Evolutionary conservation across 2,888 invertebrate species (phyloP).

Genomic region (Metalampra italica): DNA sequence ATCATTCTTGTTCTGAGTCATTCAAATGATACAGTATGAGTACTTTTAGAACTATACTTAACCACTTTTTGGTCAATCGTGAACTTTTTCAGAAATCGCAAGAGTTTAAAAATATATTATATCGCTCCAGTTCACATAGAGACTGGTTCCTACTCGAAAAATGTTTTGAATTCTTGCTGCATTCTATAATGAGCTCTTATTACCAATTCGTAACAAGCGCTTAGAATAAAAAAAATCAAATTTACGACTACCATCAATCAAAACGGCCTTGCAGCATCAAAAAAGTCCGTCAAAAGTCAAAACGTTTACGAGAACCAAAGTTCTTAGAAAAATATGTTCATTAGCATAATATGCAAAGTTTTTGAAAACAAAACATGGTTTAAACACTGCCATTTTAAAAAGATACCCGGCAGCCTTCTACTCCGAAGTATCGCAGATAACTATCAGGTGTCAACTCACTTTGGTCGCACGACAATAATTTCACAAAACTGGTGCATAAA

Average conservation of each 20-base stretch:
- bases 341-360: constrained; percentile 37
- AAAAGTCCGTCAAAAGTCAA: constrained; percentile 24
- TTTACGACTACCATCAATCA: constrained; percentile 11
- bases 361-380: constrained; percentile 11
- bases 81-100: too few relatives aligned
- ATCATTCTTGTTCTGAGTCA: too few relatives aligned
- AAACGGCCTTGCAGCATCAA: constrained; percentile 13
- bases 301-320: constrained; percentile 25
- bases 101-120: too few relatives aligned
- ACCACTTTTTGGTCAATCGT: too few relatives aligned
- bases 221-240: not conserved
- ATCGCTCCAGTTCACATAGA: too few relatives aligned
- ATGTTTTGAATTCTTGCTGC: too few relatives aligned
- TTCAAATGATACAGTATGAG: too few relatives aligned
- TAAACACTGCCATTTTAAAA: not conserved
- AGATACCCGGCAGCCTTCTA: not conserved
- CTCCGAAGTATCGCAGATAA: not conserved
- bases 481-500: constrained; percentile 66
- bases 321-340: constrained; percentile 30
- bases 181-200: too few relatives aligned
- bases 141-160: too few relatives aligned
- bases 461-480: constrained; percentile 31
- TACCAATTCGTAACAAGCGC: too few relatives aligned
- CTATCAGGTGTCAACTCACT: constrained; percentile 1
- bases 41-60: too few relatives aligned